A percentile compares a stretch with the other conserved stretches of the same genome.
Evolutionary conservation across 1,140 invertebrate genomes (phyloP).

Genomic region (Holcopasites calliopsidis): DNA sequence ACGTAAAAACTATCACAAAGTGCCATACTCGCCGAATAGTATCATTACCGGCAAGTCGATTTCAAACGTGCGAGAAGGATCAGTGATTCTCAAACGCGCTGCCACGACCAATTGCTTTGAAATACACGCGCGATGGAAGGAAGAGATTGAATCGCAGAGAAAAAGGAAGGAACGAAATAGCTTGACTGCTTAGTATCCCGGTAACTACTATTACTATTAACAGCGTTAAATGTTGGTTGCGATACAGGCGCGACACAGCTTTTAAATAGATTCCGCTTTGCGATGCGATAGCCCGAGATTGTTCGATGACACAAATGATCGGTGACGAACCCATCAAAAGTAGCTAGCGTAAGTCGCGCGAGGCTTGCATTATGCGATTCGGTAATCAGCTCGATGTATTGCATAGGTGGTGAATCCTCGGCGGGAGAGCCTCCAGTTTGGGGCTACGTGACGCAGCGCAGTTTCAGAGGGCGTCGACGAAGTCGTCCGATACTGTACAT

Average conservation of each 20-base stretch:
- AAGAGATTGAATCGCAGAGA: not conserved
- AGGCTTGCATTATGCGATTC: slow-evolving; percentile 17
- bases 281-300: no score
- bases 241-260: no score
- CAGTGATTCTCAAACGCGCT: slow-evolving; percentile 46
- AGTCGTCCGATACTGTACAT: slow-evolving; percentile 60
- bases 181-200: not conserved
- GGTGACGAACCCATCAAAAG: not conserved
- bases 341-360: not conserved
- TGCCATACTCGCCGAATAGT: slow-evolving; percentile 20
- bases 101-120: not conserved
- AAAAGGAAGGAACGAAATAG: no score
- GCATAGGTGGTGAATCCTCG: not conserved
- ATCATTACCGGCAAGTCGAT: slow-evolving; percentile 25
- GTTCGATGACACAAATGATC: not conserved
- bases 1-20: not conserved
- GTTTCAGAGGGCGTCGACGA: slow-evolving; percentile 63
- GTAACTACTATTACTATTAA: not conserved
- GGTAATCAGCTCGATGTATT: not conserved
- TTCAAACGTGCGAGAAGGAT: not conserved
- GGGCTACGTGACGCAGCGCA: slow-evolving; percentile 65
- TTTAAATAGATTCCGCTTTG: no score
- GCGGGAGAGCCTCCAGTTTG: slow-evolving; percentile 16
- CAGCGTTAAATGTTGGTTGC: no score
- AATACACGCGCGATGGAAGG: not conserved